A percentile compares a stretch with the other conserved stretches of the same genome.
These are phyloP conservation scores for Arctia plantaginis DNA, from an alignment of 2,888 invertebrate genomes.

Conservation along the genomic window DNA sequence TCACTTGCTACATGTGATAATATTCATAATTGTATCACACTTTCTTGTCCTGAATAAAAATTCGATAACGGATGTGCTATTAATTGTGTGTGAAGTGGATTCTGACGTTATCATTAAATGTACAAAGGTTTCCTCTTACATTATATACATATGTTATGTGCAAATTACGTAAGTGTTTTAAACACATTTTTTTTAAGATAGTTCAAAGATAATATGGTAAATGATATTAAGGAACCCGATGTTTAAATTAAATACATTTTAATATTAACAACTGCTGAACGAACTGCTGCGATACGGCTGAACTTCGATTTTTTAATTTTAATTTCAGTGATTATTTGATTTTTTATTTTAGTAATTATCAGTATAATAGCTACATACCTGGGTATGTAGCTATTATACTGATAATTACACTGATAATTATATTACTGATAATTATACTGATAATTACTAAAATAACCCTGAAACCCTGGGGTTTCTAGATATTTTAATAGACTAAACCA, in stretches of 20 bases:
- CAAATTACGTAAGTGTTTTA: background rate
- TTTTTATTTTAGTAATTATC: too few relatives aligned
- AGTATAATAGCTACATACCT: too few relatives aligned
- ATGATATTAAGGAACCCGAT: background rate
- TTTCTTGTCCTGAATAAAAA: background rate
- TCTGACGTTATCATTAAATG: slow-evolving; percentile 1
- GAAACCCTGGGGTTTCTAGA: too few relatives aligned
- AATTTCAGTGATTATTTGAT: too few relatives aligned
- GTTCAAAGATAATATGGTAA: background rate
- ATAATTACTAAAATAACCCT: too few relatives aligned
- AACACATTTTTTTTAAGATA: background rate
- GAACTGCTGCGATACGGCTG: too few relatives aligned
- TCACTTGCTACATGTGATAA: background rate
- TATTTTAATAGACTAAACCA: too few relatives aligned
- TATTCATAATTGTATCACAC: slow-evolving; percentile 2
- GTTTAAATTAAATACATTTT: background rate
- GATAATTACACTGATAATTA: too few relatives aligned
- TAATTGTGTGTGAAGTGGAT: slow-evolving; percentile 1
- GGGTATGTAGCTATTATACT: too few relatives aligned
- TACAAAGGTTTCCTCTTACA: background rate
- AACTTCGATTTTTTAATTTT: too few relatives aligned
- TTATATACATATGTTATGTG: background rate
- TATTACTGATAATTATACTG: too few relatives aligned
- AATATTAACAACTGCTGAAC: too few relatives aligned
- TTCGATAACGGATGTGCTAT: background rate